Conservation (phyloP, 2,113 vertebrate species). For the Grammomys surdaster region DNA sequence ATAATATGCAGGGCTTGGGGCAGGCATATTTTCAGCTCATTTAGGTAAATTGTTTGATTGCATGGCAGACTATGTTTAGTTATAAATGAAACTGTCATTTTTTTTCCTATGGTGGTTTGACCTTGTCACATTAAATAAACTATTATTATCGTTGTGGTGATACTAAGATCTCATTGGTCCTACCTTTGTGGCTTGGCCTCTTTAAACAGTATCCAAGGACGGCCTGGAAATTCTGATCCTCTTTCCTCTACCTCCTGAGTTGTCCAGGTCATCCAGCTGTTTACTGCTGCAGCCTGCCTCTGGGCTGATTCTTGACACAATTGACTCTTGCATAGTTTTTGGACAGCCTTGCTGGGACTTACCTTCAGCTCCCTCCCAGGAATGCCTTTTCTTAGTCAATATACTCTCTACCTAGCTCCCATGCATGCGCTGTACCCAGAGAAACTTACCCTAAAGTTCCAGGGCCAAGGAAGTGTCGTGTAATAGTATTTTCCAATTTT, state of each 20-base stretch:
- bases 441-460: background rate
- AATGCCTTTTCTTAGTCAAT: background rate
- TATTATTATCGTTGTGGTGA: background rate
- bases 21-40: background rate
- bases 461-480: background rate
- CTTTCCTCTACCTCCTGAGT: background rate
- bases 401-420: background rate
- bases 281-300: background rate
- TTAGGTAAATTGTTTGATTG: background rate
- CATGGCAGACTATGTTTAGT: background rate
- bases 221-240: no score
- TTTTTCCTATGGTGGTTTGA: background rate
- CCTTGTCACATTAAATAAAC: background rate
- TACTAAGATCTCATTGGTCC: slow-evolving; percentile 9
- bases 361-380: background rate
- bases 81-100: slow-evolving; percentile 11
- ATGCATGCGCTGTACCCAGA: background rate
- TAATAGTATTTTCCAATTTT: background rate
- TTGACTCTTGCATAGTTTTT: background rate
- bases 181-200: background rate
- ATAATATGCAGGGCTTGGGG: background rate
- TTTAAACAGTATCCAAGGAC: background rate
- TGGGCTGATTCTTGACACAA: background rate
- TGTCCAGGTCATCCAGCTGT: background rate
- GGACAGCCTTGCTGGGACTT: no score